A percentile compares a stretch with the other conserved stretches of the same genome.
Conservation (phyloP, 2,113 vertebrate genomes). For the Bagarius yarrelli region DNA sequence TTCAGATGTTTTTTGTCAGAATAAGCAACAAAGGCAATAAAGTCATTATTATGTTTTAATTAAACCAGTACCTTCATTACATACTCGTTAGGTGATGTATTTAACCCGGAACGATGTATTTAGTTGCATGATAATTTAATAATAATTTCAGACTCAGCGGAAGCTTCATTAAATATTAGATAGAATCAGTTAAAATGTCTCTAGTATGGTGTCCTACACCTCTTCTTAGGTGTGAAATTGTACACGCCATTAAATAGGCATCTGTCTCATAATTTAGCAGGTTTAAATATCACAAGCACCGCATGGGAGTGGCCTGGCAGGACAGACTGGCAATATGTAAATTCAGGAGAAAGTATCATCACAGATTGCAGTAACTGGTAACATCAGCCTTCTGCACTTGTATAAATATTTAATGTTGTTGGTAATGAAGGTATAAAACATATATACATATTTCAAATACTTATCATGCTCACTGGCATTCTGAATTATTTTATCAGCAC, state of each 20-base stretch:
- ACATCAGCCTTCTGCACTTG: background rate
- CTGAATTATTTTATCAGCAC: slow-evolving; percentile 64
- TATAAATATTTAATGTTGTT: background rate
- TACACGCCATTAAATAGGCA: background rate
- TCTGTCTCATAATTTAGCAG: slow-evolving; percentile 21
- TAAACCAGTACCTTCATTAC: background rate
- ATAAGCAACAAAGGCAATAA: background rate
- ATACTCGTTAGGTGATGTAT: background rate
- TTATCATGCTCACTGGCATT: background rate
- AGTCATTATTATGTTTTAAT: background rate
- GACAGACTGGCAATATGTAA: slow-evolving; percentile 69
- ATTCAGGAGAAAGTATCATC: slow-evolving; percentile 74
- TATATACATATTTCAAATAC: background rate
- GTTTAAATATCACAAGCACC: slow-evolving; percentile 59
- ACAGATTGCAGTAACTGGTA: slow-evolving; percentile 83
- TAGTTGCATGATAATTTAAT: background rate
- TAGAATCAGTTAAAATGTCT: background rate
- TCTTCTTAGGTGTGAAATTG: too few species aligned
- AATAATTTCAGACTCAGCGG: background rate
- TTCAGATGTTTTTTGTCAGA: background rate
- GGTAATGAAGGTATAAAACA: background rate
- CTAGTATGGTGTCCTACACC: background rate
- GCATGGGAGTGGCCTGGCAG: slow-evolving; percentile 63
- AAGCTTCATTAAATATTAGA: background rate
- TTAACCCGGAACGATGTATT: background rate